Percentiles rank a stretch among this genome's conserved stretches.
Conservation (phyloP, 1,140 invertebrate species). For the Drosophila sp. region DNA sequence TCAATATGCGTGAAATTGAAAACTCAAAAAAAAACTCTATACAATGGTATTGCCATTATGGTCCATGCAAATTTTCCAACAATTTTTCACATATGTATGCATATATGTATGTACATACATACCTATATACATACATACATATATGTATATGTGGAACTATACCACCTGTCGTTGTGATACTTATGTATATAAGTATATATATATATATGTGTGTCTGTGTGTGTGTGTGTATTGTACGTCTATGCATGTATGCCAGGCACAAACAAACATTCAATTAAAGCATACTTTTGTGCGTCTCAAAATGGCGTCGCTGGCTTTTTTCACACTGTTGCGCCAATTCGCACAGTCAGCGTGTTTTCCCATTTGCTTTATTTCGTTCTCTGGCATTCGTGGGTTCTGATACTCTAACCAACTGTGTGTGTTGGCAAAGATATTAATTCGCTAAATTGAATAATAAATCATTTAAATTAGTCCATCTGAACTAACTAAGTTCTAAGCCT, state of each 20-base stretch:
- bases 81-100: conserved; percentile 50
- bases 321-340: conserved; percentile 45
- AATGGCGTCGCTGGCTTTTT: conserved; percentile 61
- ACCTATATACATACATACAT: not conserved
- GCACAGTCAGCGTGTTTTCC: conserved; percentile 35
- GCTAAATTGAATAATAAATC: not conserved
- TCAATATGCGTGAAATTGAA: conserved; percentile 73
- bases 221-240: not conserved
- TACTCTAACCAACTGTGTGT: conserved; percentile 6
- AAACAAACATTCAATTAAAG: conserved; percentile 76
- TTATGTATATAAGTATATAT: conserved; percentile 22
- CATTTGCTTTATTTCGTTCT: conserved; percentile 12
- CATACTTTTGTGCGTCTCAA: conserved; percentile 72
- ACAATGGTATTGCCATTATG: conserved; percentile 69
- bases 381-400: not conserved
- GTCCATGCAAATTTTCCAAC: conserved; percentile 62
- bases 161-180: conserved; percentile 28
- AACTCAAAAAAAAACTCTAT: conserved; percentile 74
- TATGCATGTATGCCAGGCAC: conserved; percentile 15
- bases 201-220: not conserved
- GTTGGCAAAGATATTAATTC: not conserved
- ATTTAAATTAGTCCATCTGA: not conserved
- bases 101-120: not conserved
- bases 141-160: conserved; percentile 1
- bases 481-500: too few species aligned